phyloP scores from a whole-genome alignment of 2,797 vertebrate species.

The Urocyon cinereoargenteus region DNA sequence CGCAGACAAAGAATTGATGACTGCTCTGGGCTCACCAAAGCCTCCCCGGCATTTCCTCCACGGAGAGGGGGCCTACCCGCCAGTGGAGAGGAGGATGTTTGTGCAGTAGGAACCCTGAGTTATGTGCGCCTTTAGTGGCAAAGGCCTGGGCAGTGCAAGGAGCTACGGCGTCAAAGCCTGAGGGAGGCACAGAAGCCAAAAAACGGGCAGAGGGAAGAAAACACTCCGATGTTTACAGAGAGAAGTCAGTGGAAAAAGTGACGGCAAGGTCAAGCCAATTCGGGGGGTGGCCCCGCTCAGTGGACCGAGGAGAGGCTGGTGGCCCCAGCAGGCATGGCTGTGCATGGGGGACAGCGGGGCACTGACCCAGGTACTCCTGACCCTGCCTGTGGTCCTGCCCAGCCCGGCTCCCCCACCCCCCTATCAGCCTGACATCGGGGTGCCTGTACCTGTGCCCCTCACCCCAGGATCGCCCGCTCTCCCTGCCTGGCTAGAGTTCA shows the following conservation, averaged over 20 bases:
- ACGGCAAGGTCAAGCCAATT: slow-evolving; percentile 68
- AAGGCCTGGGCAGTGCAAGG: slow-evolving; percentile 45
- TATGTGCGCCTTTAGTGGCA: neutral
- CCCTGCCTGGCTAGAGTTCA: neutral
- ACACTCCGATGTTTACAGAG: slow-evolving; percentile 78
- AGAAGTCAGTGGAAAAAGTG: slow-evolving; percentile 80
- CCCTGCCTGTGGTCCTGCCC: neutral
- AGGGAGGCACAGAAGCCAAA: slow-evolving; percentile 55
- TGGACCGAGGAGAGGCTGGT: neutral
- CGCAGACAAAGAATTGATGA: slow-evolving; percentile 50
- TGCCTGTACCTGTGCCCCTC: no score
- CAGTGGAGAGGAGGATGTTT: slow-evolving; percentile 18
- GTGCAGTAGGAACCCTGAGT: neutral
- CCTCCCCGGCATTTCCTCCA: slow-evolving; percentile 65
- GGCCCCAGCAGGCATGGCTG: neutral
- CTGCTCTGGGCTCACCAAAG: neutral
- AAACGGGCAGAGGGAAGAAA: slow-evolving; percentile 78
- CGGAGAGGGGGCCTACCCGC: neutral
- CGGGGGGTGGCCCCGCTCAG: slow-evolving; percentile 52
- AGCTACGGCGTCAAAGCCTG: slow-evolving; percentile 68
- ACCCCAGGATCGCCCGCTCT: neutral
- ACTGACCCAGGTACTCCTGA: neutral
- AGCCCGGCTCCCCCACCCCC: no score
- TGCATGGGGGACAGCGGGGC: neutral
- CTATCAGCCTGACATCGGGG: neutral